Percentiles rank a stretch among this genome's conserved stretches.
Evolutionary conservation across 92 coral and sea anemone species (phyloP).

Genomic region (Bergia sp.): DNA sequence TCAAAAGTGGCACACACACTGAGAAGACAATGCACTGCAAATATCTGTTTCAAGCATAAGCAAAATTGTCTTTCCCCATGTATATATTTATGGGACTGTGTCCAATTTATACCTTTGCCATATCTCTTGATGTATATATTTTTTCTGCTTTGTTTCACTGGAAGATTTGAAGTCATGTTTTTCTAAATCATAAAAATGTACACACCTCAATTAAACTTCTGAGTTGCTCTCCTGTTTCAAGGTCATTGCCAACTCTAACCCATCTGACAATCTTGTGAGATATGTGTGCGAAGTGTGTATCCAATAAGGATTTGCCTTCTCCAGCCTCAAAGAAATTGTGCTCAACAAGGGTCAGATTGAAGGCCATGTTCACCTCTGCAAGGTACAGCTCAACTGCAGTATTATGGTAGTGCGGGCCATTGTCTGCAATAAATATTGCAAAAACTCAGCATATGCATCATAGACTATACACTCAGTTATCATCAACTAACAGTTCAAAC

Average conservation of each 20-base stretch:
- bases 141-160: neutral
- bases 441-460: no score
- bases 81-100: no score
- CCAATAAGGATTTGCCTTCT: neutral
- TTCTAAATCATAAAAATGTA: neutral
- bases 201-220: neutral
- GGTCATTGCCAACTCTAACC: neutral
- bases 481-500: no score
- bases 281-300: neutral
- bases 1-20: no score
- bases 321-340: neutral
- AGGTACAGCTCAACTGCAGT: constrained; percentile 14
- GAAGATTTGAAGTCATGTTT: neutral
- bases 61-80: no score
- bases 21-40: no score
- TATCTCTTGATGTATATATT: no score
- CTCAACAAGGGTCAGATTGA: neutral
- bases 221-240: neutral
- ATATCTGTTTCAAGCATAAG: no score
- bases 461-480: no score
- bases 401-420: constrained; percentile 31
- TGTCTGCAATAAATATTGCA: constrained; percentile 21
- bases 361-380: constrained; percentile 15
- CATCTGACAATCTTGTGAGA: neutral
- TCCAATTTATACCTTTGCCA: no score